Evolutionary conservation across 2,113 vertebrate species (phyloP).

Genomic region (Ailurus styani): DNA sequence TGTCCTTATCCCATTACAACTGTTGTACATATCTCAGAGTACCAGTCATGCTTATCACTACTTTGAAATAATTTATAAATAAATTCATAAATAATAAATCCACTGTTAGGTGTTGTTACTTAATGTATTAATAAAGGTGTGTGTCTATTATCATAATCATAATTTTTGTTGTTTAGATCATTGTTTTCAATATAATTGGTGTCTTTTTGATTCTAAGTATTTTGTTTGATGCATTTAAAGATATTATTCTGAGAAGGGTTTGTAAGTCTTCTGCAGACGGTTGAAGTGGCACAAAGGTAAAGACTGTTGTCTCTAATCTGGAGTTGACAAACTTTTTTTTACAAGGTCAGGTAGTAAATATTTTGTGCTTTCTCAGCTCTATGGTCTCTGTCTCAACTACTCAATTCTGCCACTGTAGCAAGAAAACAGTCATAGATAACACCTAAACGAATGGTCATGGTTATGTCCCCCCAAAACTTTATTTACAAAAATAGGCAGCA

Average conservation of each 20-base stretch:
- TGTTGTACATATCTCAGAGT: neutral
- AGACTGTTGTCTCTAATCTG: neutral
- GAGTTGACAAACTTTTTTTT: neutral
- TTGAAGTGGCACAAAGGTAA: neutral
- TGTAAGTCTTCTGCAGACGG: neutral
- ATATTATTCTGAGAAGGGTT: neutral
- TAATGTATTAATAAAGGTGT: neutral
- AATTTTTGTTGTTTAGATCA: neutral
- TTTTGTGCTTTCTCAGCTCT: neutral
- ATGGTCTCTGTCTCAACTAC: neutral
- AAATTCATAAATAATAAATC: no score
- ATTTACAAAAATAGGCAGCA: neutral
- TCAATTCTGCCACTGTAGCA: neutral
- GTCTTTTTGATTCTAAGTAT: neutral
- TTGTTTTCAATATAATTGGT: neutral
- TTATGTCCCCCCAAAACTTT: neutral
- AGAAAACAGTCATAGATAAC: neutral
- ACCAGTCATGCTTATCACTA: neutral
- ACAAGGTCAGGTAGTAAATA: neutral
- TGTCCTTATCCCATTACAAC: neutral
- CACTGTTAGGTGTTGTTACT: neutral
- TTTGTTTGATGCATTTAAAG: neutral
- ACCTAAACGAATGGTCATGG: neutral
- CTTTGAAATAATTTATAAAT: neutral
- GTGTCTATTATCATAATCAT: neutral